Conservation (phyloP, 2,113 vertebrate species). For the Elgaria multicarinata region DNA sequence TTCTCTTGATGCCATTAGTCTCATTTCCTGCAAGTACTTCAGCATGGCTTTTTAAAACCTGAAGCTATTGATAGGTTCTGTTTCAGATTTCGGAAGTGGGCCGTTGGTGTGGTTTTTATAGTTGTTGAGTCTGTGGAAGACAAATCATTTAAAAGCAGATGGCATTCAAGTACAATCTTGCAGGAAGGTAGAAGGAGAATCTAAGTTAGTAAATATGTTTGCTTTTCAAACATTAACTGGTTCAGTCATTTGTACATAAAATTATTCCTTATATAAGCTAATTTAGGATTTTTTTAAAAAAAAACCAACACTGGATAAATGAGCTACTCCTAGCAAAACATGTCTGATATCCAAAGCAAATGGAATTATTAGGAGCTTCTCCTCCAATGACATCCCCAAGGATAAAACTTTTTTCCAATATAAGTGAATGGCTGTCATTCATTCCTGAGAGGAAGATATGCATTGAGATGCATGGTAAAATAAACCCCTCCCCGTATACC, state of each 20-base stretch:
- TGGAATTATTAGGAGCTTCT: neutral
- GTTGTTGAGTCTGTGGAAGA: neutral
- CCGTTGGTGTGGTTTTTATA: neutral
- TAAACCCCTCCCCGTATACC: neutral
- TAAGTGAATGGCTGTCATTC: neutral
- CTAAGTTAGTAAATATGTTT: neutral
- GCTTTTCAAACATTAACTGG: neutral
- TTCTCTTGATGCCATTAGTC: neutral
- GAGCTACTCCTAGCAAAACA: neutral
- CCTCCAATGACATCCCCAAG: too few species aligned
- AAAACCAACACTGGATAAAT: too few species aligned
- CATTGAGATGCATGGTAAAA: too few species aligned
- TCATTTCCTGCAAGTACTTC: neutral
- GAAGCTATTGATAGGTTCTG: neutral
- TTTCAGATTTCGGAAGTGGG: constrained; percentile 4
- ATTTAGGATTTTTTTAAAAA: neutral
- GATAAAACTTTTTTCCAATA: neutral
- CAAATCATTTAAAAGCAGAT: neutral
- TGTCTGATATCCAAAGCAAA: neutral
- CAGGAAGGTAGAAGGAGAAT: neutral
- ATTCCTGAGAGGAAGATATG: neutral
- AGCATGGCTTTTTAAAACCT: neutral
- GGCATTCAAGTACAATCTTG: neutral
- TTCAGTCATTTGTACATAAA: neutral
- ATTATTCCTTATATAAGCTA: neutral